Conservation (phyloP, 2,797 vertebrate species). For the Sandelia bainsii region DNA sequence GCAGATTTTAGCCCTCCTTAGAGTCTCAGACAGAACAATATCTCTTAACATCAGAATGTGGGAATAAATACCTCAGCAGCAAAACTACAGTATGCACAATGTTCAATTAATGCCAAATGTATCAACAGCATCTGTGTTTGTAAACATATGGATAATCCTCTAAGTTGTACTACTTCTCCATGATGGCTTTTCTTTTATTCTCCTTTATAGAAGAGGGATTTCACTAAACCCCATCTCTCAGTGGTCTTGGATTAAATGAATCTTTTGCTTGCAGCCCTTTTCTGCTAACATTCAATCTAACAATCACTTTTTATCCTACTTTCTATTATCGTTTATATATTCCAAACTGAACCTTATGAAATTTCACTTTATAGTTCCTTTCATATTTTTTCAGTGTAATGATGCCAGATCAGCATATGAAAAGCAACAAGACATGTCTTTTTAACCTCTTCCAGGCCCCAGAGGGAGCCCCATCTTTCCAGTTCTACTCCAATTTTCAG, state of each 20-base stretch:
- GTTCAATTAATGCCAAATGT: not conserved
- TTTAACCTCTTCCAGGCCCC: constrained; percentile 63
- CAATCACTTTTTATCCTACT: constrained; percentile 1
- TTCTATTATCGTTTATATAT: constrained; percentile 15
- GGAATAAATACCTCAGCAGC: no score
- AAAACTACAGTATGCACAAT: not conserved
- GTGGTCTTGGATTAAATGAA: not conserved
- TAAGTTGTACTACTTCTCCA: not conserved
- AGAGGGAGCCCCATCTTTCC: constrained; percentile 81
- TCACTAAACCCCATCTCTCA: not conserved
- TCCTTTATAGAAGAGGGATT: not conserved
- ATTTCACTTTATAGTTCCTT: constrained; percentile 10
- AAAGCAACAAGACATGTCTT: constrained; percentile 21
- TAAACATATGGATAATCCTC: not conserved
- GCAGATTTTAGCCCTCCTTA: not conserved
- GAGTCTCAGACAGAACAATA: not conserved
- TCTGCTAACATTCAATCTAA: constrained; percentile 19
- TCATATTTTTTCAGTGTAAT: constrained; percentile 12
- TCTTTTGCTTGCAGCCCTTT: constrained; percentile 6
- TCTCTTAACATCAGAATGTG: not conserved
- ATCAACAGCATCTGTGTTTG: not conserved
- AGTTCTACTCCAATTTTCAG: constrained; percentile 79
- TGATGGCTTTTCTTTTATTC: constrained; percentile 1
- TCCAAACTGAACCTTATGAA: constrained; percentile 11
- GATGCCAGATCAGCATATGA: constrained; percentile 1